phyloP scores from a whole-genome alignment of 2,113 vertebrate species.

The Nycticorax nycticorax region DNA sequence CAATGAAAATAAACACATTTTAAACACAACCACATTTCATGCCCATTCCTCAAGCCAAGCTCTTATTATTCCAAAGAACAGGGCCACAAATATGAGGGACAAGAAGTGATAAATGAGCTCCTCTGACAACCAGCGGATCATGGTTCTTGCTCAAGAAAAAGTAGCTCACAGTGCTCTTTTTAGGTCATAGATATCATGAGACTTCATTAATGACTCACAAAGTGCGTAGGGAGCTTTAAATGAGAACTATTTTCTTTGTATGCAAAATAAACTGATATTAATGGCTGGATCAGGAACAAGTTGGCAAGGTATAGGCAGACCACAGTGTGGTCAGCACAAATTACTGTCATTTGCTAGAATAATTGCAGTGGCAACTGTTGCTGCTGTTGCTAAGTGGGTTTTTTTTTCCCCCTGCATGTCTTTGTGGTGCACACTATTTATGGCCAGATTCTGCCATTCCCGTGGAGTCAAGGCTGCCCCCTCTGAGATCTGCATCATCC shows the following conservation, averaged over 20 bases:
- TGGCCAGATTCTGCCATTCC: background rate
- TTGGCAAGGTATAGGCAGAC: slow-evolving; percentile 37
- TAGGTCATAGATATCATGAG: slow-evolving; percentile 20
- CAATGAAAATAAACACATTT: slow-evolving; percentile 66
- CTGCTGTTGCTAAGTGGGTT: slow-evolving; percentile 24
- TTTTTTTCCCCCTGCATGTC: background rate
- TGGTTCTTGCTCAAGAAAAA: slow-evolving; percentile 18
- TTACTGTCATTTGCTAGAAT: slow-evolving; percentile 46
- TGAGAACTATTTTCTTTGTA: slow-evolving; percentile 32
- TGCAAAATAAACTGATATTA: slow-evolving; percentile 44
- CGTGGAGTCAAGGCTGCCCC: background rate
- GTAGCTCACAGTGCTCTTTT: slow-evolving; percentile 30
- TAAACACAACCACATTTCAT: slow-evolving; percentile 68
- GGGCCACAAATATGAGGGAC: slow-evolving; percentile 44
- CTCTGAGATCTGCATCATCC: background rate
- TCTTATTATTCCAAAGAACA: slow-evolving; percentile 39
- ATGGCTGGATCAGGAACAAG: slow-evolving; percentile 30
- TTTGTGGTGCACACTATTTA: background rate
- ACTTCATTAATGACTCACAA: slow-evolving; percentile 18
- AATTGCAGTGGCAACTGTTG: slow-evolving; percentile 55
- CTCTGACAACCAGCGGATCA: background rate
- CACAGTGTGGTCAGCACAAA: slow-evolving; percentile 39
- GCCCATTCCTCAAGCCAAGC: slow-evolving; percentile 33
- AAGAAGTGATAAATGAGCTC: slow-evolving; percentile 47
- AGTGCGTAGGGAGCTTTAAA: background rate